A percentile compares a stretch with the other conserved stretches of the same genome.
These are phyloP conservation scores for Ctenopoma kingsleyae DNA, from an alignment of 2,797 vertebrate species.

Conservation along the genomic window DNA sequence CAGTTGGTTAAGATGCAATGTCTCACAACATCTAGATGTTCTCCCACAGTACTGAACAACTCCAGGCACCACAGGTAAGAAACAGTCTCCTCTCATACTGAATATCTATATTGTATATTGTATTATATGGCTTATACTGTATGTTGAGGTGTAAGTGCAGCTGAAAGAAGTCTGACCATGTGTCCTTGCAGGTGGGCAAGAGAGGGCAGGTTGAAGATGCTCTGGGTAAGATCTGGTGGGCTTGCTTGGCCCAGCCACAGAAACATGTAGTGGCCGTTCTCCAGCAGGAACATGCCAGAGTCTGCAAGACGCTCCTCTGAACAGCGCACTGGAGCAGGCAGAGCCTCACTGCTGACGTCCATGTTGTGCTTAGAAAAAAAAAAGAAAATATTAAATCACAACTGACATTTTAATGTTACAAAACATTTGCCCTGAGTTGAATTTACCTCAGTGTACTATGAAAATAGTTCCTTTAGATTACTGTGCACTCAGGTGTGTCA, in stretches of 20 bases:
- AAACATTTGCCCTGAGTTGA: too few relatives aligned
- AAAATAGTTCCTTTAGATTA: neutral
- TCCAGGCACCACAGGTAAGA: neutral
- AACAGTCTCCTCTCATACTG: neutral
- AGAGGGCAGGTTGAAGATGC: conserved; percentile 92
- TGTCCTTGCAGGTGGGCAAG: conserved; percentile 89
- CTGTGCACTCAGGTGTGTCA: neutral
- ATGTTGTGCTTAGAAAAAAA: conserved; percentile 85
- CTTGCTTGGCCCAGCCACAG: conserved; percentile 92
- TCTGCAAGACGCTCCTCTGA: conserved; percentile 92
- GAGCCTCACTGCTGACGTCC: conserved; percentile 79
- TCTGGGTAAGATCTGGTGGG: conserved; percentile 92
- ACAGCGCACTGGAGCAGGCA: conserved; percentile 89
- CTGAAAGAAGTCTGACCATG: conserved; percentile 80
- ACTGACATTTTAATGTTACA: too few relatives aligned
- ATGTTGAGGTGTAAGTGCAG: neutral
- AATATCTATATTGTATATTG: neutral
- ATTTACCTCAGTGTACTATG: neutral
- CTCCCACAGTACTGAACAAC: neutral
- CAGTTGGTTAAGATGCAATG: neutral
- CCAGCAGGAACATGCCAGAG: conserved; percentile 91
- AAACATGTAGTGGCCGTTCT: conserved; percentile 90
- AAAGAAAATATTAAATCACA: neutral
- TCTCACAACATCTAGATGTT: conserved; percentile 17
- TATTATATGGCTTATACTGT: conserved; percentile 6